Percentiles rank a stretch among this genome's conserved stretches.
Conservation (phyloP, 2,113 vertebrate genomes). For the Odocoileus hemionus region DNA sequence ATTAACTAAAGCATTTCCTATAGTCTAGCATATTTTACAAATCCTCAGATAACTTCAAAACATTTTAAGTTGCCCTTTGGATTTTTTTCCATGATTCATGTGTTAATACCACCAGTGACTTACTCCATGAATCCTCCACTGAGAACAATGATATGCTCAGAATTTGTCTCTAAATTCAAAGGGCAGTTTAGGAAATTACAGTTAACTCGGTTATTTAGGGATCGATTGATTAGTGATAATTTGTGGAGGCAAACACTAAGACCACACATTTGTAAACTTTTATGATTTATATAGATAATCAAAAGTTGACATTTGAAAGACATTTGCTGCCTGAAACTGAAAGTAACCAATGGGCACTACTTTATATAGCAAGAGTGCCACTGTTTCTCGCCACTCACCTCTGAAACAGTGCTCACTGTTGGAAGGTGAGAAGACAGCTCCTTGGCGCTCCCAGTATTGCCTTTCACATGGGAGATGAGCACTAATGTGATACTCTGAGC, state of each 20-base stretch:
- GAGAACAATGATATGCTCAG: background rate
- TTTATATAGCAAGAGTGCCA: background rate
- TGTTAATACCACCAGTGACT: background rate
- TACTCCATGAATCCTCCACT: background rate
- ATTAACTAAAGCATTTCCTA: background rate
- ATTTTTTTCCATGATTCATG: background rate
- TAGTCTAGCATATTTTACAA: background rate
- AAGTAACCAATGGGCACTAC: background rate
- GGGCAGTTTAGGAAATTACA: background rate
- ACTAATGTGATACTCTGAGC: background rate
- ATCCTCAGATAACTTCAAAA: background rate
- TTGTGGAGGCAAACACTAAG: background rate
- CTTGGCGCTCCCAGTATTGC: background rate
- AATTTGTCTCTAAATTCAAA: background rate
- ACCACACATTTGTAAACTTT: background rate
- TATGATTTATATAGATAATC: background rate
- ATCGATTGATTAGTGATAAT: background rate
- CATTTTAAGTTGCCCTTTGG: background rate
- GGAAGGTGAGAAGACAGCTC: background rate
- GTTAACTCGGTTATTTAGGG: background rate
- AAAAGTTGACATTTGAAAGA: background rate
- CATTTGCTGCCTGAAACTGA: background rate
- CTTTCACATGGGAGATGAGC: background rate
- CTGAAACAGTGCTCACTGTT: background rate
- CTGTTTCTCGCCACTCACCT: background rate